Percentiles rank a stretch among this genome's conserved stretches.
phyloP scores from a whole-genome alignment of 2,888 invertebrate genomes.

The Exephanes ischioxanthus region DNA sequence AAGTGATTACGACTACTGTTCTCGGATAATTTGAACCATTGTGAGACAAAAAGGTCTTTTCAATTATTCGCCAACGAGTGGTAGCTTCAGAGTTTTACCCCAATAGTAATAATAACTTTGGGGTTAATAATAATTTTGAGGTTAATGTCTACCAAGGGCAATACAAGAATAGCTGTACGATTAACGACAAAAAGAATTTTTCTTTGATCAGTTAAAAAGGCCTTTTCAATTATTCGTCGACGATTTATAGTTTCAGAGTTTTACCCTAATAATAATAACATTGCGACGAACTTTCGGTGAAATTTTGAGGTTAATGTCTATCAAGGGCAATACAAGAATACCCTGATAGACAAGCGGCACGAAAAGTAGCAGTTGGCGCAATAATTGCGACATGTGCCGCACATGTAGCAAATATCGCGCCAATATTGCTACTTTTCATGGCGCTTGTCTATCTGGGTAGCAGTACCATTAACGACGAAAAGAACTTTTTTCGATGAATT shows the following conservation, averaged over 20 bases:
- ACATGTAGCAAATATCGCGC: no score
- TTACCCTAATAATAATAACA: neutral
- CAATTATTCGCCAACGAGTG: neutral
- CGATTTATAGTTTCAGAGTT: neutral
- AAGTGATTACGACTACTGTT: neutral
- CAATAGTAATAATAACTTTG: neutral
- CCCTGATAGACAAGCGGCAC: no score
- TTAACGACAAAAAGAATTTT: neutral
- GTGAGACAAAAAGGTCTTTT: neutral
- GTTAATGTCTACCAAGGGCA: neutral
- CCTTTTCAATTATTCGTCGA: neutral
- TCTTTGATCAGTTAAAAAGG: neutral
- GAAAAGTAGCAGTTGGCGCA: no score
- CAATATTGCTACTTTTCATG: no score
- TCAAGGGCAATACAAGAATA: neutral
- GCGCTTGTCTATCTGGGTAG: no score
- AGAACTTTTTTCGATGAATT: neutral
- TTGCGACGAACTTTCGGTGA: neutral
- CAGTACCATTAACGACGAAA: neutral
- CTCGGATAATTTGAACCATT: neutral
- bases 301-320: neutral
- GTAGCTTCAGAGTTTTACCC: neutral
- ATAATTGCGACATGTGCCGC: no score
- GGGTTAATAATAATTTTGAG: neutral
- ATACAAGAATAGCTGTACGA: neutral